These are phyloP conservation scores for Ciconia boyciana DNA, from an alignment of 2,113 vertebrate genomes.

Conservation along the genomic window DNA sequence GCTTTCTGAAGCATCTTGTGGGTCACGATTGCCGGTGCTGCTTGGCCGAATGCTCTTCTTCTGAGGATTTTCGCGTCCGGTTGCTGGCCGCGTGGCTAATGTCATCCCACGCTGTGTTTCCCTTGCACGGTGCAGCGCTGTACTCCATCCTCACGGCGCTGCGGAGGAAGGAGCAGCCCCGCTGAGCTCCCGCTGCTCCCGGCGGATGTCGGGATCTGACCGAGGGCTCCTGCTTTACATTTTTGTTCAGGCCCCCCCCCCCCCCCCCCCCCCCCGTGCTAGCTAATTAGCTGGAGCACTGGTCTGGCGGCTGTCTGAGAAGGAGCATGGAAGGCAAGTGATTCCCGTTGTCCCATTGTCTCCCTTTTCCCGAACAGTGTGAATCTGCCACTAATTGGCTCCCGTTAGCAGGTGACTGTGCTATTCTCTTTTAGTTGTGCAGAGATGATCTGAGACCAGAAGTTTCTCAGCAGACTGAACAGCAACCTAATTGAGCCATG, in stretches of 20 bases:
- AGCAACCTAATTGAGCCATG: neutral
- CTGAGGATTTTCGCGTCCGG: neutral
- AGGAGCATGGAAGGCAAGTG: neutral
- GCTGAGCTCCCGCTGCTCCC: neutral
- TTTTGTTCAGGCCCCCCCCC: neutral
- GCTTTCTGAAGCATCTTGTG: neutral
- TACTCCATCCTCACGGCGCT: neutral
- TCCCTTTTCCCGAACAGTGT: neutral
- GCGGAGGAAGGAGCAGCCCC: neutral
- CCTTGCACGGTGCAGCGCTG: neutral
- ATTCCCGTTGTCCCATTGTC: neutral
- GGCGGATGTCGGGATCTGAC: accelerated
- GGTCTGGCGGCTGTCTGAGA: neutral
- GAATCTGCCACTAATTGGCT: neutral
- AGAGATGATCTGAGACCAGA: neutral
- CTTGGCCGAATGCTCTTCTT: accelerated
- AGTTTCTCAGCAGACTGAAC: neutral
- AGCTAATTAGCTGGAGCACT: neutral
- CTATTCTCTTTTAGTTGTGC: neutral
- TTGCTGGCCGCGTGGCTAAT: accelerated
- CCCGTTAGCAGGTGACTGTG: neutral
- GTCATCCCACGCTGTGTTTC: accelerated
- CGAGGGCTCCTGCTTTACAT: neutral
- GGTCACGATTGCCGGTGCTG: neutral
- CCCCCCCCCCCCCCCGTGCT: accelerated